Evolutionary conservation across 2,888 invertebrate species (phyloP), one percentile per base, ranked within the genome.

Genomic region (Argyra leucocephala): DNA sequence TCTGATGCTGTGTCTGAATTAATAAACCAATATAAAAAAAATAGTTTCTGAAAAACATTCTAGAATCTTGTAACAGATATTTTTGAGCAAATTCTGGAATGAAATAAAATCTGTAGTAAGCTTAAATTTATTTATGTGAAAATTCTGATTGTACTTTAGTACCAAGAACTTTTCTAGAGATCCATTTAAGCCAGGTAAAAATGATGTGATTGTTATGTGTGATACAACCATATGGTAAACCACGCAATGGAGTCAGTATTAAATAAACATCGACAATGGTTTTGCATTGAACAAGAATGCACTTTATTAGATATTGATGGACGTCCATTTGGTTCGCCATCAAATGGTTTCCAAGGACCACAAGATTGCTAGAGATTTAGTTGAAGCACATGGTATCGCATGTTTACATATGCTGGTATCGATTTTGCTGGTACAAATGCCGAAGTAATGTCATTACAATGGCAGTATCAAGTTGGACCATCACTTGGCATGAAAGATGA

Each of bases 381-480:
- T 90, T 70, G 93, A 94, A 75, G 88, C 91, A 1, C 91, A 92
- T 75, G 82, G 76, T 0, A 78, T 80, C 69, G 81, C 78, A 69
- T 91, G 91, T 74, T 81, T 94, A n/a, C n/a, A 18, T 92, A 86
- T 74, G 87, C 91, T 36, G 93, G 93, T 7, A 81, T 94, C 65
- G 84, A 86, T 66, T 82, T 93, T 69, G 85, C 85, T 67, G 93
- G 93, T 48, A 87, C 87, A 62, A 91, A 91, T 76, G 89, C 91
- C 0, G 93, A 93, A 73, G 90, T 89, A n/a, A 89, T 89, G 81
- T 90, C 90, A 0, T 86, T 88, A 1, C 90, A 91, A 73, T 89
- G 89, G 89, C 84, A 85, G 71, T 83, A 83, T 74, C 85, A 86
- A 74, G 82, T 86, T 1, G 88, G 87, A 0, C 86, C 87, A 0